Base-by-base conservation (phyloP, 2,113 vertebrate genomes). In the Macaca mulatta region DNA sequence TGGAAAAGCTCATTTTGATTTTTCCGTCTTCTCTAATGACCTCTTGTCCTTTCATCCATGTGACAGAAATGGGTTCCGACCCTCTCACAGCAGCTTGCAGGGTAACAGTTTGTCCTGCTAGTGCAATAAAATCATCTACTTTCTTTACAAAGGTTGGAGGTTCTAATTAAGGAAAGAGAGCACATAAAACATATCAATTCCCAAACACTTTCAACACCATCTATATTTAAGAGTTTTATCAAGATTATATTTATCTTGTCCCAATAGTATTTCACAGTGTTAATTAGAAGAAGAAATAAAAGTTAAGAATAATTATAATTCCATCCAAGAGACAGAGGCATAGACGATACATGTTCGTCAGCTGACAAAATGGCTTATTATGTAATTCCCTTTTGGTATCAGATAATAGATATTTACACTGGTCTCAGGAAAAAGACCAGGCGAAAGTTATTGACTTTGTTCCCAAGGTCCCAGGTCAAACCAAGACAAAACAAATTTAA, bases 41-140 rank as follows among this genome's bases (percentile, higher is more conserved):
- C 43, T 99, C 99, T 98, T 99, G 99, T 97, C 99, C 99, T 97
- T 99, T 99, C 98, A 99, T 99, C 99, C 99, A 99, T 59, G 98
- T 99, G 79, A 99, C 98, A 79, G 98, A 99, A 97, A 99, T 99
- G 90, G 99, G 99, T 81, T 99, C 97, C 75, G 99, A 99, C 87
- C 99, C 99, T 98, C 99, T 99, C 70, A 99, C 97, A 78, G 99
- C 99, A 11, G 99, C 99, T 98, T 99, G 99, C 61, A 99, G 98
- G 0, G 99, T 99, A 78, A 99, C 97, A 48, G 98, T 98, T 52
- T 99, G 99, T 96, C 99, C 99, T 98, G 99, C 98, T 97, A 99
- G 98, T 38, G 99, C 99, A 64, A 99, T 99, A 69, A 99, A 98
- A 87, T 99, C 99, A 98, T 99, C 99, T 0, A 99, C 98, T 98